Percentiles rank a stretch among this genome's conserved stretches.
Evolutionary conservation across 2,113 vertebrate genomes (phyloP).

Genomic region (Ptyas mucosa): DNA sequence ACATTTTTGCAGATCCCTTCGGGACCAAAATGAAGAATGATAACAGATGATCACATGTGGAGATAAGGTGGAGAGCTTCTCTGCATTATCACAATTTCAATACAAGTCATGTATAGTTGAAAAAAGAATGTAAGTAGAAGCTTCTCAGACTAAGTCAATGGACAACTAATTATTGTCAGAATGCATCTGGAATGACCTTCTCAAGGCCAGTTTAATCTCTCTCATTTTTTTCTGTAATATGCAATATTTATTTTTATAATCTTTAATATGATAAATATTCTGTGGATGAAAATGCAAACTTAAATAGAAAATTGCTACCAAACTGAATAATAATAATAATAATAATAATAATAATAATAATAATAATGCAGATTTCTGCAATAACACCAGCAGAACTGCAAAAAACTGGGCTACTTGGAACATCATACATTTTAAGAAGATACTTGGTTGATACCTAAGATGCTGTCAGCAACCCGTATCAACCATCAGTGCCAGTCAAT

Average conservation of each 20-base stretch:
- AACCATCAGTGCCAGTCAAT: too few species aligned
- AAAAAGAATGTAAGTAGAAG: not conserved
- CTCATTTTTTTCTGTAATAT: not conserved
- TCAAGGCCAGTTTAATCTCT: not conserved
- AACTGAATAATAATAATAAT: not conserved
- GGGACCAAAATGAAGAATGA: not conserved
- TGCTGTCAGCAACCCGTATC: too few species aligned
- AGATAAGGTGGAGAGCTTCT: not conserved
- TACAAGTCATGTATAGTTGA: not conserved
- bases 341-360: too few species aligned
- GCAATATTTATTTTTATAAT: not conserved
- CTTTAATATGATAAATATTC: not conserved
- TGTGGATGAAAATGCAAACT: not conserved
- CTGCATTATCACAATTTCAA: not conserved
- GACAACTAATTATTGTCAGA: not conserved
- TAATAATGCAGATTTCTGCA: too few species aligned
- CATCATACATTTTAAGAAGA: too few species aligned
- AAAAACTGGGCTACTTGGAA: too few species aligned
- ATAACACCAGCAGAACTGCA: too few species aligned
- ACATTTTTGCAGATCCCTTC: not conserved
- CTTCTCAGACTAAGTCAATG: not conserved
- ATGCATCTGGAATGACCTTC: not conserved
- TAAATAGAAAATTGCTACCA: not conserved
- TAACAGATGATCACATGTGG: not conserved
- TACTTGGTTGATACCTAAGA: too few species aligned